phyloP scores from a whole-genome alignment of 2,113 vertebrate species.

The Mormyrus iriodes region DNA sequence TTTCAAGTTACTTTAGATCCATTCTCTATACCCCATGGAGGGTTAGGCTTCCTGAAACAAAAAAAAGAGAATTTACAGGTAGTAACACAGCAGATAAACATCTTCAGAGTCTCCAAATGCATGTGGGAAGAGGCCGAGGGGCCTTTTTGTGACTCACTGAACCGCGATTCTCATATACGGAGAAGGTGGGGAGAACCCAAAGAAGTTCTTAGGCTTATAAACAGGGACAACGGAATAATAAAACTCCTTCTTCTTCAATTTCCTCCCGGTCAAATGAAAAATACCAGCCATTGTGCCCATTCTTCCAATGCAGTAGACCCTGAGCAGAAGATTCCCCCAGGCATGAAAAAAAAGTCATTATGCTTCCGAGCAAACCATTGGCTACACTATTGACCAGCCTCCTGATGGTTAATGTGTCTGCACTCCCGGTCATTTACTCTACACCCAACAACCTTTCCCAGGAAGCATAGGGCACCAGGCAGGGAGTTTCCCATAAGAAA shows the following conservation, averaged over 20 bases:
- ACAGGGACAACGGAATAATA: not conserved
- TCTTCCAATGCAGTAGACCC: not conserved
- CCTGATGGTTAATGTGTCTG: not conserved
- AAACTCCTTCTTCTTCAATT: not conserved
- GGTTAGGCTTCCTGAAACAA: conserved; percentile 23
- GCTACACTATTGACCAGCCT: not conserved
- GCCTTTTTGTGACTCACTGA: not conserved
- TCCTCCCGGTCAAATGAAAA: not conserved
- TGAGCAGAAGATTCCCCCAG: not conserved
- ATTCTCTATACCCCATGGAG: conserved; percentile 17
- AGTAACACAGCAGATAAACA: not conserved
- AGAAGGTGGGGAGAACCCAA: not conserved
- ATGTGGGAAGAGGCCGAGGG: not conserved
- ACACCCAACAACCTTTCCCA: not conserved
- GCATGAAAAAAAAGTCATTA: not conserved
- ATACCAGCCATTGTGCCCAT: not conserved
- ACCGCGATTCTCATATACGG: not conserved
- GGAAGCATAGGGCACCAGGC: not conserved
- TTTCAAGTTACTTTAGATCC: conserved; percentile 20
- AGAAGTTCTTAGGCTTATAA: not conserved
- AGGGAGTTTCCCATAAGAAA: not conserved
- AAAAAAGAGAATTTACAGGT: not conserved
- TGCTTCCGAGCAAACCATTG: not conserved
- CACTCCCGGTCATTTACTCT: not conserved
- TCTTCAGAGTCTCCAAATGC: not conserved